Evolutionary conservation across 2,888 invertebrate genomes (phyloP), one percentile per base, ranked within the genome.

Genomic region (Lithophane ornitopus): DNA sequence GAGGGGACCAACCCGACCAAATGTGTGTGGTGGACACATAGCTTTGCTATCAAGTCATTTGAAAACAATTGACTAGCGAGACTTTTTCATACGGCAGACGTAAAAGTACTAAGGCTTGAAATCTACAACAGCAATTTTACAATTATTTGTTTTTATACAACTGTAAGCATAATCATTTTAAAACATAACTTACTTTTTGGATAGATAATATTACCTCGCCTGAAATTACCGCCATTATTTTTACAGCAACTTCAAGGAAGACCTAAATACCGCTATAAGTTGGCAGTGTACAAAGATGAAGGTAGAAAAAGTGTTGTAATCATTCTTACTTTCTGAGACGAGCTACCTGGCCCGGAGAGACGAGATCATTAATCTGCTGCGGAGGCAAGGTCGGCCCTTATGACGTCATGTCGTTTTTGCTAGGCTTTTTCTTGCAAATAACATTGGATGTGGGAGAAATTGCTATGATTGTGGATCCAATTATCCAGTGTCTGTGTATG

Each of bases 281-380:
- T 61, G 70, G 52, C 54, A 67, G 54, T 59, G 68, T 69, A 82
- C 83, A 61, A 70, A 71, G 66, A 62, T 82, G 65, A 61, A 70
- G 75, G 79, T 73, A 86, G 86, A 84, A 84, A 84, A 84, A 86
- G 75, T 75, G 84, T 59, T 69, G 79, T 66, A 86, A 84, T 84
- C 84, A 84, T 79, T 84, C 84, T 84, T 84, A 75, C 84, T 86
- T 86, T 84, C 74, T 58, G 74, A 63, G 75, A 65, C 84, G 70
- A 71, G 80, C 73, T 83, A 86, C 84, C 83, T 84, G 86, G 70
- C 73, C 73, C 67, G 49, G 84, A 73, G 84, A 84, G 84, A 86
- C 86, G 73, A 73, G 72, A 83, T 73, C 86, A 84, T 84, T 84
- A 84, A 84, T 84, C 84, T 84, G 69, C 28, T 65, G 52, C 39